Percentiles rank a stretch among this genome's conserved stretches.
phyloP scores from a whole-genome alignment of 92 coral and sea anemone genomes.

The Actinostola sp. region DNA sequence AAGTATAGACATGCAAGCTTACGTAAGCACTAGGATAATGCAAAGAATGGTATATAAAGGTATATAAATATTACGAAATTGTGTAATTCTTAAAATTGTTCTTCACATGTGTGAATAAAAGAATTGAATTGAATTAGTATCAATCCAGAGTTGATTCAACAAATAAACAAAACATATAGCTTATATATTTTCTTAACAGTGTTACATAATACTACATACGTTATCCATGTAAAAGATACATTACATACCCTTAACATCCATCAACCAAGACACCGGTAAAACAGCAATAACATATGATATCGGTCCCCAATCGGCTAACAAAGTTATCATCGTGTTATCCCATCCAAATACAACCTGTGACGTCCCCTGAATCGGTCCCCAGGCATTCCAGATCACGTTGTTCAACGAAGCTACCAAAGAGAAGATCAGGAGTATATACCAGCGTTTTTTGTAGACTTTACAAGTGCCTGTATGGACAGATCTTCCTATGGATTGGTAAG shows the following conservation, averaged over 20 bases:
- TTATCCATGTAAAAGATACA: no score
- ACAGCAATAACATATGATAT: slow-evolving; percentile 87
- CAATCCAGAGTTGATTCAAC: no score
- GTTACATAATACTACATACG: no score
- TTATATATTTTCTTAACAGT: no score
- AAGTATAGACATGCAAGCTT: no score
- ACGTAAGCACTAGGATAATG: no score
- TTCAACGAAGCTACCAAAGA: slow-evolving; percentile 79
- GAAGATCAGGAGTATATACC: slow-evolving; percentile 83
- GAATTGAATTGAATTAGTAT: no score
- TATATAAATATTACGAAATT: no score
- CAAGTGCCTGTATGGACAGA: slow-evolving; percentile 76
- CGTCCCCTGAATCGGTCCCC: slow-evolving; percentile 98
- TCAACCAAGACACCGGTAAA: slow-evolving; percentile 92
- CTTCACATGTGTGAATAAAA: no score
- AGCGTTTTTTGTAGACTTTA: slow-evolving; percentile 87
- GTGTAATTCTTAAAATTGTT: no score
- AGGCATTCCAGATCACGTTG: slow-evolving; percentile 90
- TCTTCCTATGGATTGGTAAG: slow-evolving; percentile 63
- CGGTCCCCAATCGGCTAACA: slow-evolving; percentile 96
- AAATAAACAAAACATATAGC: no score
- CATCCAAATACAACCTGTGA: slow-evolving; percentile 88
- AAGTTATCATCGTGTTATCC: slow-evolving; percentile 79
- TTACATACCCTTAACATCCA: slow-evolving; percentile 61
- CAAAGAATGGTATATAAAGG: no score